Percentiles rank a stretch among this genome's conserved stretches.
phyloP scores from a whole-genome alignment of 2,888 invertebrate species.

The Drosophila acutilabella region DNA sequence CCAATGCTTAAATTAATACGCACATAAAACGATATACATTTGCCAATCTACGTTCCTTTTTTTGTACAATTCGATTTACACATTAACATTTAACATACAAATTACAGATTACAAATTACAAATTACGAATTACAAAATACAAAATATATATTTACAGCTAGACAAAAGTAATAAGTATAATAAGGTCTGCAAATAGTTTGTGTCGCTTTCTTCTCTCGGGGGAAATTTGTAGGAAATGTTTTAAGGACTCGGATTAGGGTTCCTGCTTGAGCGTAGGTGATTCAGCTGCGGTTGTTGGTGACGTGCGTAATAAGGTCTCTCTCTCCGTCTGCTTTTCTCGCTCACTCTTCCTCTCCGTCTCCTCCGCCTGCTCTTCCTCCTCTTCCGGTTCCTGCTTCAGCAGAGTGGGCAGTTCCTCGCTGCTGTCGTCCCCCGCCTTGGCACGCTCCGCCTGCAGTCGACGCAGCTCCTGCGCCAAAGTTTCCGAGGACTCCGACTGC shows the following conservation, averaged over 20 bases:
- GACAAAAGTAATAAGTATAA: constrained; percentile 41
- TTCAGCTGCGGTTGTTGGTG: constrained; percentile 26
- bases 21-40: constrained; percentile 53
- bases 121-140: constrained; percentile 51
- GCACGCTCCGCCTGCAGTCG: constrained; percentile 50
- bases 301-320: constrained; percentile 15
- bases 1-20: constrained; percentile 70
- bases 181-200: constrained; percentile 57
- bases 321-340: constrained; percentile 24
- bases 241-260: constrained; percentile 33
- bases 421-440: constrained; percentile 41
- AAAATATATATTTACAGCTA: constrained; percentile 72
- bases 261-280: constrained; percentile 50
- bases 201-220: constrained; percentile 19
- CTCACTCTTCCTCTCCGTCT: constrained; percentile 23
- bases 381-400: constrained; percentile 16
- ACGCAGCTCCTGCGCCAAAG: constrained; percentile 47
- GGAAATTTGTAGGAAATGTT: background rate
- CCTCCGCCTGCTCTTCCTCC: constrained; percentile 27
- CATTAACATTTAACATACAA: constrained; percentile 67
- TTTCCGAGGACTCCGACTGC: constrained; percentile 69
- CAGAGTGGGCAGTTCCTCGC: constrained; percentile 18
- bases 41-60: constrained; percentile 54
- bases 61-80: constrained; percentile 71
- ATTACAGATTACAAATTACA: constrained; percentile 56